These are phyloP conservation scores for Carapus acus DNA, from an alignment of 2,797 vertebrate genomes.

Conservation along the genomic window DNA sequence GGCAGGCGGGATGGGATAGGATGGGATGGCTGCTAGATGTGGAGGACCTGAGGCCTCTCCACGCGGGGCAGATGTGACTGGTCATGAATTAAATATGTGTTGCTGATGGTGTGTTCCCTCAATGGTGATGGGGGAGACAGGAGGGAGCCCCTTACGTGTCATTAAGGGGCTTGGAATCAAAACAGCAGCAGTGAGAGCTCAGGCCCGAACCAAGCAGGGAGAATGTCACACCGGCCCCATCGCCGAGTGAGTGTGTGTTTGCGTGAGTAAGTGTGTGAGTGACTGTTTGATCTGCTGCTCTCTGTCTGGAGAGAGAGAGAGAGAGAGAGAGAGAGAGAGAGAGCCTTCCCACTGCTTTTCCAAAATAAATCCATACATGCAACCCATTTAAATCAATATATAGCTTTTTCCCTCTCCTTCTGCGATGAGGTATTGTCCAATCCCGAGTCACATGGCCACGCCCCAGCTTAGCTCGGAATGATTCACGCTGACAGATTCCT, in stretches of 20 bases:
- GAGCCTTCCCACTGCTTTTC: conserved; percentile 4
- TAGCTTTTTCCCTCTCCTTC: too few species aligned
- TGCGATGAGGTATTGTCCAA: too few species aligned
- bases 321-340: too few species aligned
- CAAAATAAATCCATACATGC: background rate
- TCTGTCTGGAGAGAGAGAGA: too few species aligned
- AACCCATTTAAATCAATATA: too few species aligned
- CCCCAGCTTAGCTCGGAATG: background rate
- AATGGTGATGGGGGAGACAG: conserved; percentile 58
- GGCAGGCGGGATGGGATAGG: too few species aligned
- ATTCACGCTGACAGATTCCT: conserved; percentile 1
- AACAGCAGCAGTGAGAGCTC: conserved; percentile 43
- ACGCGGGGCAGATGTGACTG: conserved; percentile 66
- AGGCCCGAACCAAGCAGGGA: conserved; percentile 37
- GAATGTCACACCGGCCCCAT: conserved; percentile 33
- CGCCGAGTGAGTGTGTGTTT: conserved; percentile 38
- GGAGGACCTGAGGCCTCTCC: conserved; percentile 54
- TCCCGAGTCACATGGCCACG: too few species aligned
- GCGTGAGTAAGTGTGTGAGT: too few species aligned
- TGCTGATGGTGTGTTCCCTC: conserved; percentile 64
- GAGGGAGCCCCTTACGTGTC: conserved; percentile 71
- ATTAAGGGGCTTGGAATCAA: conserved; percentile 63
- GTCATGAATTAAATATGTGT: conserved; percentile 78
- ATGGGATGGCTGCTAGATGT: too few species aligned
- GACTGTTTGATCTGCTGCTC: conserved; percentile 36